Conservation (phyloP, 1,140 invertebrate species). For the Drosophila pachea region DNA sequence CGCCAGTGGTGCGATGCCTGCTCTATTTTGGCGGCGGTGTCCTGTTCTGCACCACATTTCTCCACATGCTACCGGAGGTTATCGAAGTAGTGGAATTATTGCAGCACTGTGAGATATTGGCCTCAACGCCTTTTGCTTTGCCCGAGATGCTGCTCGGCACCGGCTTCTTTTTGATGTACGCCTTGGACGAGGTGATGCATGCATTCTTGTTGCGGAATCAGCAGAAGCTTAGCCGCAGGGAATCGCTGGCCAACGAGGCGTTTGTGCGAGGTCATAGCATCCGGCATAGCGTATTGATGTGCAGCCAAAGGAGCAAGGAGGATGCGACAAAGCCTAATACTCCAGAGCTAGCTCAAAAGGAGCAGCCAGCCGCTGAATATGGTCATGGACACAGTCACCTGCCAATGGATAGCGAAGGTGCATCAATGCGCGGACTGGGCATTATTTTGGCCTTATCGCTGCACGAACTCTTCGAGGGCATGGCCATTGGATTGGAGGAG, state of each 20-base stretch:
- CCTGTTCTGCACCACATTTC: slow-evolving; percentile 91
- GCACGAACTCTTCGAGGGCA: slow-evolving; percentile 94
- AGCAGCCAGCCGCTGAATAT: background rate
- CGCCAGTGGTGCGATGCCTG: slow-evolving; percentile 80
- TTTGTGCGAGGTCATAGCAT: slow-evolving; percentile 65
- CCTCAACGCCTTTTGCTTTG: slow-evolving; percentile 82
- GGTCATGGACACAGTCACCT: slow-evolving; percentile 80
- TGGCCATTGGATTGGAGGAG: slow-evolving; percentile 90
- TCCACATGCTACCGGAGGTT: slow-evolving; percentile 94
- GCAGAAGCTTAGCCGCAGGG: slow-evolving; percentile 54
- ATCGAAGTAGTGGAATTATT: slow-evolving; percentile 83
- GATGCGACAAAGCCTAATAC: background rate
- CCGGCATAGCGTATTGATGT: slow-evolving; percentile 56
- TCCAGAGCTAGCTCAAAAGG: slow-evolving; percentile 59
- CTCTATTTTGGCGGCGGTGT: slow-evolving; percentile 95
- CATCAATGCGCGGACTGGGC: slow-evolving; percentile 85
- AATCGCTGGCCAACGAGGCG: slow-evolving; percentile 55
- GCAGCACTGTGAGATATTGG: slow-evolving; percentile 79
- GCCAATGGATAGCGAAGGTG: slow-evolving; percentile 70
- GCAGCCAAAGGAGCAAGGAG: background rate
- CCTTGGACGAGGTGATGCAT: slow-evolving; percentile 90
- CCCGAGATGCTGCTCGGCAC: slow-evolving; percentile 85
- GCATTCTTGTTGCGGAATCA: slow-evolving; percentile 81
- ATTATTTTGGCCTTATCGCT: slow-evolving; percentile 93
- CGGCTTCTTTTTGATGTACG: slow-evolving; percentile 91